A percentile compares a stretch with the other conserved stretches of the same genome.
phyloP scores from a whole-genome alignment of 2,113 vertebrate species.

The Aleadryas rufinucha region DNA sequence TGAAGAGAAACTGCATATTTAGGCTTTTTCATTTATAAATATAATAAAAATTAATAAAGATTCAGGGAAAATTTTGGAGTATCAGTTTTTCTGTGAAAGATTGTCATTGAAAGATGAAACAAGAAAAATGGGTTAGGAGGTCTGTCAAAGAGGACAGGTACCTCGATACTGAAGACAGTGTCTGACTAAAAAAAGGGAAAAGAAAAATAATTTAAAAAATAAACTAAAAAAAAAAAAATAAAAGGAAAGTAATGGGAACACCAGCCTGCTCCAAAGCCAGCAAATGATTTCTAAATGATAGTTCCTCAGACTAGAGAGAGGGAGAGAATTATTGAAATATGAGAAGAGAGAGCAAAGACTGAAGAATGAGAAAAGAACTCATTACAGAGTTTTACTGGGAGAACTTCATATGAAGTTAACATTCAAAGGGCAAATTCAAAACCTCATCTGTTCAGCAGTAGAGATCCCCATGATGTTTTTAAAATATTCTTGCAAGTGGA shows the following conservation, averaged over 20 bases:
- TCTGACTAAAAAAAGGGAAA: fast-evolving
- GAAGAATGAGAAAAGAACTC: neutral
- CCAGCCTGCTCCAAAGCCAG: neutral
- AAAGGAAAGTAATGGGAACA: neutral
- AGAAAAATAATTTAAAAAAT: neutral
- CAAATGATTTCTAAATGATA: neutral
- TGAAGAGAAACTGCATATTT: neutral
- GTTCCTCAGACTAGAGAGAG: neutral
- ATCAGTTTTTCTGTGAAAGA: neutral
- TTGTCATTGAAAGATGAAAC: neutral
- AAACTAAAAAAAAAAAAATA: neutral
- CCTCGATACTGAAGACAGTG: neutral
- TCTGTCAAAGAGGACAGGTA: neutral
- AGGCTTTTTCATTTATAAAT: neutral
- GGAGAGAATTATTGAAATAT: neutral
- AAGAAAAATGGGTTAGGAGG: neutral
- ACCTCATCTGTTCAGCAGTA: neutral
- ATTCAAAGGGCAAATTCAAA: neutral
- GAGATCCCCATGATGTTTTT: neutral
- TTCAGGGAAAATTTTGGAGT: no score
- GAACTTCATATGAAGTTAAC: neutral
- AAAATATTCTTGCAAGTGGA: neutral
- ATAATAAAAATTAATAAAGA: neutral
- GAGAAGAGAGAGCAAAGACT: neutral
- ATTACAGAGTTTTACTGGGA: neutral